These are phyloP conservation scores for Propsilocerus akamusi DNA, from an alignment of 1,140 invertebrate species.

Conservation along the genomic window DNA sequence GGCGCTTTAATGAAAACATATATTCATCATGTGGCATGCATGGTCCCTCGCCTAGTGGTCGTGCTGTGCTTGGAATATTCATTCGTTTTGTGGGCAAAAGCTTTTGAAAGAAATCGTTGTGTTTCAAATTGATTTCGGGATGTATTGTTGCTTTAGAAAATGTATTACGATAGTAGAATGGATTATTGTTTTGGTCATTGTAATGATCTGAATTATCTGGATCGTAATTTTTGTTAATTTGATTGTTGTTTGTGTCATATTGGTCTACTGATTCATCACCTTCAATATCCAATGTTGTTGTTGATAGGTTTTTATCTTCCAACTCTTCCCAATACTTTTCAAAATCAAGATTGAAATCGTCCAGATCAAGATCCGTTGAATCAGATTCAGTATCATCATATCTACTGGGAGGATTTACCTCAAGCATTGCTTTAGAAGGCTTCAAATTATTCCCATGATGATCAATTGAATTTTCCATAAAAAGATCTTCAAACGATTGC, in stretches of 20 bases:
- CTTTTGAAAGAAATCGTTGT: conserved; percentile 24
- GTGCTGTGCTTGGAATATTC: conserved; percentile 20
- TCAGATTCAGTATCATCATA: conserved; percentile 23
- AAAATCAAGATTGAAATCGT: conserved; percentile 23
- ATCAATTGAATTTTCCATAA: background rate
- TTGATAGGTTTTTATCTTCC: conserved; percentile 12
- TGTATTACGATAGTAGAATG: background rate
- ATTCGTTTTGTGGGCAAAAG: conserved; percentile 24
- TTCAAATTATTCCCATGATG: background rate
- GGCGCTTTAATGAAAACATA: conserved; percentile 29
- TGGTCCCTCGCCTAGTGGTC: conserved; percentile 12
- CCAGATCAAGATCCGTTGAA: conserved; percentile 21
- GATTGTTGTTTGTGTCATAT: background rate
- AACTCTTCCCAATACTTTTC: conserved; percentile 24
- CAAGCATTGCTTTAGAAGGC: conserved; percentile 17
- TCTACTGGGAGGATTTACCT: conserved; percentile 18
- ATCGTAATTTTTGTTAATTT: background rate
- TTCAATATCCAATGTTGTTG: background rate
- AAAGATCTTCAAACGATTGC: conserved; percentile 14
- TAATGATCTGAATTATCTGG: background rate
- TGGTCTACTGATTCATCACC: background rate
- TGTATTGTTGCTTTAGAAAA: conserved; percentile 25
- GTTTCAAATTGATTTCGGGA: conserved; percentile 20
- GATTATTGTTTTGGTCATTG: background rate
- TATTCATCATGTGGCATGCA: conserved; percentile 14